Evolutionary conservation across 2,888 invertebrate species (phyloP).

Genomic region (Cyrtodaria siliqua): DNA sequence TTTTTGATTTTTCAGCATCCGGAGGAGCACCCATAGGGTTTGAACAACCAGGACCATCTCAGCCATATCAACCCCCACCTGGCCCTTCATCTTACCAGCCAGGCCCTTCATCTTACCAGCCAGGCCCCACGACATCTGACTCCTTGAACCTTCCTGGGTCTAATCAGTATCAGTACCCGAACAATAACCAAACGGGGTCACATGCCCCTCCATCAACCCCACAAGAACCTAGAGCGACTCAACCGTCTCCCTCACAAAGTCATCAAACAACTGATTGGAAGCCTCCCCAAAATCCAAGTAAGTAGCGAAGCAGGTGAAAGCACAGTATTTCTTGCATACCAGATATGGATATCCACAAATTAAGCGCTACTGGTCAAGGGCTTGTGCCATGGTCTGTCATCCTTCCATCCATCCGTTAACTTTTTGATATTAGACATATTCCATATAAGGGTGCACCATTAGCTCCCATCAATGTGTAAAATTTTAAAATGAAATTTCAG

Average conservation of each 20-base stretch:
- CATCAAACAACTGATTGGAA: constrained; percentile 62
- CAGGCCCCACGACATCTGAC: constrained; percentile 65
- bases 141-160: constrained; percentile 45
- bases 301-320: no score
- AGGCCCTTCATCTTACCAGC: constrained; percentile 55
- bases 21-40: constrained; percentile 48
- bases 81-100: constrained; percentile 36
- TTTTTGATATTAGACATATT: no score
- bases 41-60: constrained; percentile 51
- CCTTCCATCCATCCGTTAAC: no score
- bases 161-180: constrained; percentile 33
- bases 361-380: no score
- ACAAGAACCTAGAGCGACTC: constrained; percentile 55
- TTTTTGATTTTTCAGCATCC: constrained; percentile 11
- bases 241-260: constrained; percentile 37
- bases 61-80: constrained; percentile 8
- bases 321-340: no score
- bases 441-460: no score
- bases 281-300: constrained; percentile 76
- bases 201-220: constrained; percentile 75
- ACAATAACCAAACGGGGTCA: constrained; percentile 53
- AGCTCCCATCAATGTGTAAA: no score
- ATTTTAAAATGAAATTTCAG: no score
- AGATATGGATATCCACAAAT: no score
- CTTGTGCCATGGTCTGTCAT: no score